These are phyloP conservation scores for Pemphredon lugubris DNA, from an alignment of 2,888 invertebrate species.

Conservation along the genomic window DNA sequence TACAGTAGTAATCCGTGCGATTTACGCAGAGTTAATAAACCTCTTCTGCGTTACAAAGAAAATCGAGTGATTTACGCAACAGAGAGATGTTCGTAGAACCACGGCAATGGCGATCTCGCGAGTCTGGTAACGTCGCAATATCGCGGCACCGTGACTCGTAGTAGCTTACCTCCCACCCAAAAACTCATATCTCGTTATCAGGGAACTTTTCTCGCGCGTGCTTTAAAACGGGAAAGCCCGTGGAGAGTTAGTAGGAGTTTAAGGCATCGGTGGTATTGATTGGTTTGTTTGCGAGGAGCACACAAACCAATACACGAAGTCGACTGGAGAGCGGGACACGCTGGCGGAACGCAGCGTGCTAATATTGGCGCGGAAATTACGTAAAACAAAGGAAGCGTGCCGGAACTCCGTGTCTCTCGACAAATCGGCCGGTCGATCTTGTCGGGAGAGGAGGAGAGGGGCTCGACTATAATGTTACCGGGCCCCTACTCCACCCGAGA, in stretches of 20 bases:
- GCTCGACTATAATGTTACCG: slow-evolving; percentile 14
- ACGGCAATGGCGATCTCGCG: too few species aligned
- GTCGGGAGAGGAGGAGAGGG: slow-evolving; percentile 19
- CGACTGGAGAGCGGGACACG: slow-evolving; percentile 64
- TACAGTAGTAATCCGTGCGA: too few species aligned
- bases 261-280: slow-evolving; percentile 79
- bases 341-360: slow-evolving; percentile 75
- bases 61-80: too few species aligned
- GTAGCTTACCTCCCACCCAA: too few species aligned
- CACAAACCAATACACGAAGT: slow-evolving; percentile 74
- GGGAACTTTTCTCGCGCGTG: too few species aligned
- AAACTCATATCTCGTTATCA: too few species aligned
- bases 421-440: slow-evolving; percentile 68
- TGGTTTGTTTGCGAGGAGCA: slow-evolving; percentile 79
- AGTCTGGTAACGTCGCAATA: too few species aligned
- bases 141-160: too few species aligned
- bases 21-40: too few species aligned
- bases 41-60: too few species aligned
- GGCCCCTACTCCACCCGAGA: not conserved
- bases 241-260: slow-evolving; percentile 63
- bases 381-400: slow-evolving; percentile 78
- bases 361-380: slow-evolving; percentile 80
- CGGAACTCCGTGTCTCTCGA: slow-evolving; percentile 69
- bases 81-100: too few species aligned
- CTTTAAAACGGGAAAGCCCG: slow-evolving; percentile 26